These are phyloP conservation scores for Cyprinus carpio DNA, from an alignment of 2,113 vertebrate species.

Conservation along the genomic window DNA sequence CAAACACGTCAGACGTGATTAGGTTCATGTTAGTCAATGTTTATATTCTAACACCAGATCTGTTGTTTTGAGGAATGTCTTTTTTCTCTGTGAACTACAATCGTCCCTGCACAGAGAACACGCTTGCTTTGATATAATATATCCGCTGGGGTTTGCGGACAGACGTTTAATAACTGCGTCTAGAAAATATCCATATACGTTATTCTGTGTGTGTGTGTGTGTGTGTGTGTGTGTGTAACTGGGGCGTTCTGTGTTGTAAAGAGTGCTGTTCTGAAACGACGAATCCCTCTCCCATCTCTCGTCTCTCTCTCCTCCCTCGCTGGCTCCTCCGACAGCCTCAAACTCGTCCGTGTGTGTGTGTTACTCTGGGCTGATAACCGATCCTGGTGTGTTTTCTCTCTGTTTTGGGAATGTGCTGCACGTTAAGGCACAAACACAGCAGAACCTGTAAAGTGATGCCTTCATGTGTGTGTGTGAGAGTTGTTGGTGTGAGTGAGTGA, in stretches of 20 bases:
- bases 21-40: too few relatives aligned
- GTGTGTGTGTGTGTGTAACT: too few relatives aligned
- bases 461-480: too few relatives aligned
- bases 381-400: slow-evolving; percentile 51
- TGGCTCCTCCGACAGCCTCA: slow-evolving; percentile 67
- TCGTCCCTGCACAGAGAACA: background rate
- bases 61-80: background rate
- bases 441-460: too few relatives aligned
- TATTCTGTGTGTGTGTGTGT: background rate
- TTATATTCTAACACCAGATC: background rate
- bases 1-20: slow-evolving; percentile 3
- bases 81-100: too few relatives aligned
- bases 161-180: background rate
- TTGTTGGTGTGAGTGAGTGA: background rate
- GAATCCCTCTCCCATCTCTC: slow-evolving; percentile 65
- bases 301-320: slow-evolving; percentile 60
- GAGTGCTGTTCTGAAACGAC: slow-evolving; percentile 77
- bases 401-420: slow-evolving; percentile 28
- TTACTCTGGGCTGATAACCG: slow-evolving; percentile 56
- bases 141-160: too few relatives aligned
- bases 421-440: slow-evolving; percentile 10
- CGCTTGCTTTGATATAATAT: background rate
- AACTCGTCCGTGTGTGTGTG: slow-evolving; percentile 52
- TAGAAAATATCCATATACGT: background rate
- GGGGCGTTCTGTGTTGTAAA: slow-evolving; percentile 58